A percentile compares a stretch with the other conserved stretches of the same genome.
These are phyloP conservation scores for Bombyx huttoni DNA, from an alignment of 2,888 invertebrate genomes.

Conservation along the genomic window DNA sequence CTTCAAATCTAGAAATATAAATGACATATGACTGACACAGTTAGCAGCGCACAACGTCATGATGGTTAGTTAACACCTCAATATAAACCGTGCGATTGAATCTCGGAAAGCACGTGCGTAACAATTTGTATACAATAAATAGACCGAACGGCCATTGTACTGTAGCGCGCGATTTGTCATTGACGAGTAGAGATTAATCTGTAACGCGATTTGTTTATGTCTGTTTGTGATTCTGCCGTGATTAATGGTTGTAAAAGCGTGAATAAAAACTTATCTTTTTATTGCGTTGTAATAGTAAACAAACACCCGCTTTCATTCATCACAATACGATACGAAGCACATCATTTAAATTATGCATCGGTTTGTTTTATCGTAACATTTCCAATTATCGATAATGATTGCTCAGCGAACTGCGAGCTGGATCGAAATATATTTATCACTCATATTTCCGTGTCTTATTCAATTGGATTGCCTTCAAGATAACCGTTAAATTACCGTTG, in stretches of 20 bases:
- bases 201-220: conserved; percentile 7
- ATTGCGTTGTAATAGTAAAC: not conserved
- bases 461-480: conserved; percentile 33
- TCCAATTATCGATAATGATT: conserved; percentile 27
- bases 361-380: conserved; percentile 18
- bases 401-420: conserved; percentile 25
- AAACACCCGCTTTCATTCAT: not conserved
- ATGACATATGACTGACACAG: not conserved
- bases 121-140: conserved; percentile 16
- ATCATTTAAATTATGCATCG: conserved; percentile 23
- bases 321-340: conserved; percentile 4
- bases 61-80: conserved; percentile 21
- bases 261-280: not conserved
- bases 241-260: not conserved
- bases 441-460: conserved; percentile 36
- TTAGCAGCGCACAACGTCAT: conserved; percentile 15
- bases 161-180: conserved; percentile 15
- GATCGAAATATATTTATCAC: conserved; percentile 35
- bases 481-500: conserved; percentile 33
- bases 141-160: conserved; percentile 15
- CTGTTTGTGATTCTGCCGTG: conserved; percentile 1
- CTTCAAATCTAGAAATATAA: not conserved
- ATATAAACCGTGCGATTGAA: conserved; percentile 17
- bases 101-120: conserved; percentile 17
- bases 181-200: conserved; percentile 8